Base-by-base conservation (phyloP, 1,140 invertebrate genomes). In the Belonocnema kinseyi region DNA sequence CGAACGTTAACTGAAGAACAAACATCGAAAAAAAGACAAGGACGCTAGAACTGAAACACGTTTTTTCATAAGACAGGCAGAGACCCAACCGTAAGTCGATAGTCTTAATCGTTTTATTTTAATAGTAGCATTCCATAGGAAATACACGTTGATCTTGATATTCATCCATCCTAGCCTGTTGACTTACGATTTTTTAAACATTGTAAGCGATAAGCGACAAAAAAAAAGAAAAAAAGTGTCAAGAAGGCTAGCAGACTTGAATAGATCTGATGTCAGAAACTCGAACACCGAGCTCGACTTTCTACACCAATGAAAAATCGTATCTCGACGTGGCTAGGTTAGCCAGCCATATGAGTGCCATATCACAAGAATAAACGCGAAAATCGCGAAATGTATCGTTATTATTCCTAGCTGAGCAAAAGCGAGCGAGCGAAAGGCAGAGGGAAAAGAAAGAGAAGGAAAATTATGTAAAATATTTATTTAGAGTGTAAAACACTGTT, bases 91-190 rank as follows among this genome's bases (percentile, higher is more conserved):
- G 33, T 33, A 66, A n/a, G 61, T 66, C 40, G 61, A 66, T 66
- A 66, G 61, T 40, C 61, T 66, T 80, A 79, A 84, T 81, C 77
- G 72, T 74, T 83, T 83, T 82, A 82, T 78, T 82, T 83, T 81
- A 82, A 87, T 88, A 88, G 86, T 89, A 89, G 87, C 88, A 89
- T 89, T 89, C 88, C 87, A 89, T 88, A 88, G 82, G 75, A 83
- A 86, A 77, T 86, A 83, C 77, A 75, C 82, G 75, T 85, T 80
- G 61, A 66, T 66, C 61, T 66, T 66, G 61, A 86, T 89, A 89
- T 86, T 89, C 85, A 88, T 86, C 85, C 83, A 85, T 82, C 78
- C 82, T 82, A 82, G 85, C 83, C 85, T 82, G 83, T 80, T 51
- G 80, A 78, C 54, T 73, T 85, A 83, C 81, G 78, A 50, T 84